A percentile compares a stretch with the other conserved stretches of the same genome.
These are phyloP conservation scores for Strongylocentrotus purpuratus DNA, from an alignment of 35 echinoderm and acorn worm species.

Conservation along the genomic window DNA sequence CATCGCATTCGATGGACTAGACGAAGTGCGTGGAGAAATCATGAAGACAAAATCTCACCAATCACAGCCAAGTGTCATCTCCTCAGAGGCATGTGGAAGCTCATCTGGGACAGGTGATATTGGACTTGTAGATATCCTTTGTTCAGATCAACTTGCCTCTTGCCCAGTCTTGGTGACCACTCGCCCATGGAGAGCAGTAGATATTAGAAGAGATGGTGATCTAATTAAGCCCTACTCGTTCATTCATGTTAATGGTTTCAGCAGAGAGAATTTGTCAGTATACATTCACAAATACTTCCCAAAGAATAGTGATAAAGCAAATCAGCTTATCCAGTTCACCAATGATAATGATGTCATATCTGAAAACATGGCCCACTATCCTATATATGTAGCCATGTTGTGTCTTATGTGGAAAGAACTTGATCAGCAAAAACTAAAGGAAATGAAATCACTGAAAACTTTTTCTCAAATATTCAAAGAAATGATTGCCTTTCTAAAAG, in stretches of 20 bases:
- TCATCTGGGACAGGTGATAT: too few species aligned
- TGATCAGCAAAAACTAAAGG: background rate
- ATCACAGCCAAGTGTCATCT: too few species aligned
- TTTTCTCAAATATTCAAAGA: background rate
- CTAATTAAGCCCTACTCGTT: background rate
- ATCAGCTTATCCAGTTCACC: background rate
- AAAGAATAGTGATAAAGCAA: background rate
- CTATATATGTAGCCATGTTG: background rate
- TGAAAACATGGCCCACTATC: background rate
- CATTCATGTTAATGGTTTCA: background rate
- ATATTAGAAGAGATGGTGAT: background rate
- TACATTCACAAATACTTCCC: background rate
- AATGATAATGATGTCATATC: background rate
- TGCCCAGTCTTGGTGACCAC: background rate
- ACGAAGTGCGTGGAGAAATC: background rate
- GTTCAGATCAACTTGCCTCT: background rate
- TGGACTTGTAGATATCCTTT: too few species aligned
- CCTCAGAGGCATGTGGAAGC: too few species aligned
- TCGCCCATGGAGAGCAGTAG: background rate
- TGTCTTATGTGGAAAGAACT: background rate
- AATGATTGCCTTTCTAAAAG: background rate
- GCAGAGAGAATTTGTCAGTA: background rate
- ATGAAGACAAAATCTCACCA: too few species aligned
- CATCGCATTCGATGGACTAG: slow-evolving; percentile 4
- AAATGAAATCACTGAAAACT: background rate